These are phyloP conservation scores for Leptinotarsa texana DNA, from an alignment of 1,140 invertebrate species.

Conservation along the genomic window DNA sequence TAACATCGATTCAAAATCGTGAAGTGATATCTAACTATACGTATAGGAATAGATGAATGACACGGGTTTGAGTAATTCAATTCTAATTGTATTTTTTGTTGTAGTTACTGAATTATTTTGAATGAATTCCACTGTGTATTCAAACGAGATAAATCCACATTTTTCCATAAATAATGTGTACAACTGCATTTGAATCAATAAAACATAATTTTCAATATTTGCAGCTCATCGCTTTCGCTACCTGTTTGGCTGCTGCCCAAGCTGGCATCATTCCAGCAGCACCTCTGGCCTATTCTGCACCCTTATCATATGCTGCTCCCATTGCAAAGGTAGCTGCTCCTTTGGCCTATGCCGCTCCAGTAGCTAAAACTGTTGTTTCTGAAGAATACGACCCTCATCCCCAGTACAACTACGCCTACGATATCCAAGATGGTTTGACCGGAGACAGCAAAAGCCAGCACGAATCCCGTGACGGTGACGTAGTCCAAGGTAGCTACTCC, in stretches of 20 bases:
- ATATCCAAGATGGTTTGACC: conserved; percentile 63
- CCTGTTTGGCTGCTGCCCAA: background rate
- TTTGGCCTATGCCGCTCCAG: background rate
- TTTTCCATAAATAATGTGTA: too few species aligned
- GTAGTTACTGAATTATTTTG: too few species aligned
- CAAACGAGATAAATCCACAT: too few species aligned
- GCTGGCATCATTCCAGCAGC: background rate
- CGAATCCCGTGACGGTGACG: conserved; percentile 64
- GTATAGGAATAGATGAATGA: too few species aligned
- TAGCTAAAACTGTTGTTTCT: conserved; percentile 17
- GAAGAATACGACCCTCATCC: conserved; percentile 63
- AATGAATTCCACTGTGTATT: too few species aligned
- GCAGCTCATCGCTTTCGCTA: conserved; percentile 1
- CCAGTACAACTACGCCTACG: conserved; percentile 63
- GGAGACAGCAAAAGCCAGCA: conserved; percentile 65
- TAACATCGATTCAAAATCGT: too few species aligned
- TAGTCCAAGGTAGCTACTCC: conserved; percentile 68
- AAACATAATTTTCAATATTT: background rate
- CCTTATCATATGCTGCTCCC: conserved; percentile 43
- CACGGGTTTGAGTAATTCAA: too few species aligned
- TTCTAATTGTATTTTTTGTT: too few species aligned
- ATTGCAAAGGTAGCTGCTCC: conserved; percentile 51
- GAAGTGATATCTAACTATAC: too few species aligned
- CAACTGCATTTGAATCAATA: too few species aligned
- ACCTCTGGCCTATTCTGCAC: conserved; percentile 18